Evolutionary conservation across 2,113 vertebrate species (phyloP).

Genomic region (Proterorhinus semilunaris): DNA sequence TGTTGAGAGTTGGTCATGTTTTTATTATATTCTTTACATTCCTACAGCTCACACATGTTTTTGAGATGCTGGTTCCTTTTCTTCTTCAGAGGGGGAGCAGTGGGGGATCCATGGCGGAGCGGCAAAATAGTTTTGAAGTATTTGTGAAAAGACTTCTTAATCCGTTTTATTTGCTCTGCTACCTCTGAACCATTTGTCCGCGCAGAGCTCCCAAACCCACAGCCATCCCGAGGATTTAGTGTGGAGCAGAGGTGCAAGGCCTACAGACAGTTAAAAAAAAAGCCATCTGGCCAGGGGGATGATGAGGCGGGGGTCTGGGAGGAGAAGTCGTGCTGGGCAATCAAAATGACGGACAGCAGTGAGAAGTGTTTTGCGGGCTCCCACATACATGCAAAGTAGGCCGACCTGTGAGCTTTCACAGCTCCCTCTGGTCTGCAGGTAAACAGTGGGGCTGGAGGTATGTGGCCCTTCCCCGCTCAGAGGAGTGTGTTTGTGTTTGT

Average conservation of each 20-base stretch:
- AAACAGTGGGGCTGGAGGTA: slow-evolving; percentile 82
- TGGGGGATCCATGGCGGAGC: slow-evolving; percentile 53
- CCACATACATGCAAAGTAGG: slow-evolving; percentile 96
- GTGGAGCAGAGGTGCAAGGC: slow-evolving; percentile 92
- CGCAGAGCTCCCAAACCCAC: slow-evolving; percentile 70
- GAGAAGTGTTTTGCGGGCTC: slow-evolving; percentile 97
- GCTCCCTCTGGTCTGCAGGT: slow-evolving; percentile 86
- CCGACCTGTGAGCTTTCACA: slow-evolving; percentile 89
- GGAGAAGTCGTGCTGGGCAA: slow-evolving; percentile 88
- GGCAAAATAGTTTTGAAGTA: slow-evolving; percentile 76
- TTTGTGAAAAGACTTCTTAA: slow-evolving; percentile 80
- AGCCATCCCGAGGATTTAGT: slow-evolving; percentile 83
- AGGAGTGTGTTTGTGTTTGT: slow-evolving; percentile 62
- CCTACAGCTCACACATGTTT: slow-evolving; percentile 31
- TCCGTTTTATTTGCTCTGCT: slow-evolving; percentile 81
- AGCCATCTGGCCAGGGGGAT: slow-evolving; percentile 89
- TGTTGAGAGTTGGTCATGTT: not conserved
- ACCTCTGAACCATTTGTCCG: slow-evolving; percentile 94
- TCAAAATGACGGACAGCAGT: slow-evolving; percentile 94
- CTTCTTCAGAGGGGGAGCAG: slow-evolving; percentile 24
- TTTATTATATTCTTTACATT: slow-evolving; percentile 11
- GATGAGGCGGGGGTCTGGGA: slow-evolving; percentile 48
- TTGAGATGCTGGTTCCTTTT: slow-evolving; percentile 53
- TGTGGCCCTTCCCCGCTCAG: slow-evolving; percentile 50
- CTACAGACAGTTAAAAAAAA: slow-evolving; percentile 90